Evolutionary conservation across 2,113 vertebrate species (phyloP).

Genomic region (Psilopogon haemacephalus): DNA sequence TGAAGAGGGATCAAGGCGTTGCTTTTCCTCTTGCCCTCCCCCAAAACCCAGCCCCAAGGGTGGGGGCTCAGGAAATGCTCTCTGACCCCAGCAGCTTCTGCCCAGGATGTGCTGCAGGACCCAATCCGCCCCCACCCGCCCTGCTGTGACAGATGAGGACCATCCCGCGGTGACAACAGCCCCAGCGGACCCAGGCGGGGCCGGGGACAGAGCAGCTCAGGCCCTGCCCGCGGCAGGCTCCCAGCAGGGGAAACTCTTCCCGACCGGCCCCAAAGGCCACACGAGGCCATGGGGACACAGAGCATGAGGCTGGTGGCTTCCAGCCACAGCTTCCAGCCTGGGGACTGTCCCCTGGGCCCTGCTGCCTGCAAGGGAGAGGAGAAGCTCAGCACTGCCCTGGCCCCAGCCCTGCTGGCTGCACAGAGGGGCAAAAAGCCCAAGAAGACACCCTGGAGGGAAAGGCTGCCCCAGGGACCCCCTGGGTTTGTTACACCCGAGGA

Average conservation of each 20-base stretch:
- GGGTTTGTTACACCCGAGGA: not conserved
- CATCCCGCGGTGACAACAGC: not conserved
- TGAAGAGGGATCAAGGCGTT: not conserved
- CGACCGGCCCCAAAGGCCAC: not conserved
- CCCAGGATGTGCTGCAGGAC: not conserved
- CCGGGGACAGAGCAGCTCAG: not conserved
- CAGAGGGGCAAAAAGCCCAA: not conserved
- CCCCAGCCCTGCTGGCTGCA: not conserved
- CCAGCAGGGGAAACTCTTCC: not conserved
- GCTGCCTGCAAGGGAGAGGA: not conserved
- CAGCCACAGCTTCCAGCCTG: not conserved
- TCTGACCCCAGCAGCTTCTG: not conserved
- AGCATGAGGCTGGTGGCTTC: constrained; percentile 3
- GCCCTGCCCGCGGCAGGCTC: not conserved
- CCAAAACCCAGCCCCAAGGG: not conserved
- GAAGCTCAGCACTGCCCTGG: not conserved
- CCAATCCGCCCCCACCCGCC: not conserved
- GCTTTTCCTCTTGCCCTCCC: not conserved
- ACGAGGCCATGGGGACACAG: fast-evolving
- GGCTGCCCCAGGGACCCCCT: fast-evolving
- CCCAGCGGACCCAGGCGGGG: not conserved
- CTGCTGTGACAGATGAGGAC: not conserved
- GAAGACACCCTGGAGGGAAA: not conserved
- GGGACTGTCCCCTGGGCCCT: not conserved
- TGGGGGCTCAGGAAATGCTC: not conserved